phyloP scores from a whole-genome alignment of 2,113 vertebrate species.

The Malurus elegans region DNA sequence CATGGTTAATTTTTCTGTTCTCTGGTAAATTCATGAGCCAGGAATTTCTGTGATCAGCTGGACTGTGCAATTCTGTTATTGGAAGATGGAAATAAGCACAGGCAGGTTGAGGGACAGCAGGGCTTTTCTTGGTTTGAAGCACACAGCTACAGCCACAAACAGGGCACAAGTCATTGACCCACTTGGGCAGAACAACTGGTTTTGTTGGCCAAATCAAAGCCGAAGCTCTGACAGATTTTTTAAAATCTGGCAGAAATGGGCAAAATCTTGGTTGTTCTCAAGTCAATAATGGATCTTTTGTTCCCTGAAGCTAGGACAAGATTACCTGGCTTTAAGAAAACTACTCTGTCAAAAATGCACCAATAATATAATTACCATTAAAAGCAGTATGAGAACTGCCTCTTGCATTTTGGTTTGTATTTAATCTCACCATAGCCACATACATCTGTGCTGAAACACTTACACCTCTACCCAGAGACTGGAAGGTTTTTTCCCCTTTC shows the following conservation, averaged over 20 bases:
- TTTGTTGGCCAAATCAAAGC: neutral
- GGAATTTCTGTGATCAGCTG: neutral
- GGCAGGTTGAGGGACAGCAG: neutral
- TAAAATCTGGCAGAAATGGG: neutral
- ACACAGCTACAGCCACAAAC: neutral
- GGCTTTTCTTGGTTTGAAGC: neutral
- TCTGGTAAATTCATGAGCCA: neutral
- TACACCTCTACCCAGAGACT: neutral
- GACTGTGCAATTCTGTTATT: neutral
- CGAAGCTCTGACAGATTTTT: neutral
- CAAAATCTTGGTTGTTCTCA: neutral
- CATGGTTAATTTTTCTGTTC: neutral
- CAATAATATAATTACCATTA: neutral
- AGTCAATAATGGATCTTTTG: neutral
- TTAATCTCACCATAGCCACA: neutral
- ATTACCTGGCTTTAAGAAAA: neutral
- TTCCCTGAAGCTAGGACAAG: neutral
- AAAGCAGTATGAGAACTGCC: neutral
- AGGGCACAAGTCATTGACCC: accelerated
- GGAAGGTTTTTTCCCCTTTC: neutral
- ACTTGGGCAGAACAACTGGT: neutral
- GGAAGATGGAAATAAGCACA: neutral
- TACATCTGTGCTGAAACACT: neutral
- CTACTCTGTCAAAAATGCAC: neutral
- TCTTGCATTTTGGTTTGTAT: neutral